phyloP scores from a whole-genome alignment of 2,113 vertebrate species.

The Phyllostomus discolor region DNA sequence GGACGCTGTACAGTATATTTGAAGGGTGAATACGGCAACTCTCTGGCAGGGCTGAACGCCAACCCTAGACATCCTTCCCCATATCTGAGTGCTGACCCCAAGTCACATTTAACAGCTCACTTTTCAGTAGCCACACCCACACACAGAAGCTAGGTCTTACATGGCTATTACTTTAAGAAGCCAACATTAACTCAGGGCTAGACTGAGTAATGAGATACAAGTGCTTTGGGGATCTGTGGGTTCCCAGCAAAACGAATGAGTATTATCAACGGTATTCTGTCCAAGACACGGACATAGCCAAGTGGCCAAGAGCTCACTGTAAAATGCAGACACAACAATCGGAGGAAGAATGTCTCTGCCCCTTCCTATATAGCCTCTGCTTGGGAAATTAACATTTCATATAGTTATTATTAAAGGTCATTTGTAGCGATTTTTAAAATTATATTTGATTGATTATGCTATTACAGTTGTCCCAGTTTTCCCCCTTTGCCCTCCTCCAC shows the following conservation, averaged over 20 bases:
- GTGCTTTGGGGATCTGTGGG: neutral
- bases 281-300: neutral
- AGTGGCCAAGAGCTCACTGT: neutral
- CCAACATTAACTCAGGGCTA: slow-evolving; percentile 13
- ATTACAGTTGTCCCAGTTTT: too few relatives aligned
- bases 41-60: neutral
- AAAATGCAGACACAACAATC: neutral
- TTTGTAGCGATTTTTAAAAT: neutral
- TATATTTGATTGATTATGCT: too few relatives aligned
- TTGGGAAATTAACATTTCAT: slow-evolving; percentile 24
- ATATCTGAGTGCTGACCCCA: neutral
- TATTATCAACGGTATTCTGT: neutral
- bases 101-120: neutral
- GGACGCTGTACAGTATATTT: neutral
- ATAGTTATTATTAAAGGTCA: slow-evolving; percentile 10
- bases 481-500: too few relatives aligned
- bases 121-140: neutral
- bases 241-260: slow-evolving; percentile 38
- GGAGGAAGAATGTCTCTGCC: slow-evolving; percentile 7
- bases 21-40: neutral
- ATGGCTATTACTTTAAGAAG: slow-evolving; percentile 49
- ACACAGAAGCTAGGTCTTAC: neutral
- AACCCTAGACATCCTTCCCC: neutral
- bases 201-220: slow-evolving; percentile 44
- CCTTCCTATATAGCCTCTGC: neutral